phyloP scores from a whole-genome alignment of 2,888 invertebrate species.

The Cancer borealis region DNA sequence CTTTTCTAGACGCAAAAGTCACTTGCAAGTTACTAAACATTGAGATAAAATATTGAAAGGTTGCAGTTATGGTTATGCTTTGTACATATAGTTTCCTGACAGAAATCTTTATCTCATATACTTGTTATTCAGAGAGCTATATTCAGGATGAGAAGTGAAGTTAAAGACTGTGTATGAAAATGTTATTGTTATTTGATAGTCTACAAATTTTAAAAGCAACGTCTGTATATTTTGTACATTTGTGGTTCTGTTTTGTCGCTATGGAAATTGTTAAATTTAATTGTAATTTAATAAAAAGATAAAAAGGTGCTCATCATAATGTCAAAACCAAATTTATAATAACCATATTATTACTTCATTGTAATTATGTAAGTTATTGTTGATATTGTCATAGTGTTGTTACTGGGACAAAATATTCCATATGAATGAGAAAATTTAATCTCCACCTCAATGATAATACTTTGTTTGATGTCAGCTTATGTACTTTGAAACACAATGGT shows the following conservation, averaged over 20 bases:
- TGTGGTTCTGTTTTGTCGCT: neutral
- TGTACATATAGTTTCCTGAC: neutral
- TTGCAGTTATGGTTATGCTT: neutral
- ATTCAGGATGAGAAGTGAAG: neutral
- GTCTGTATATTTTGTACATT: neutral
- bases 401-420: neutral
- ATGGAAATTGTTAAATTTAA: neutral
- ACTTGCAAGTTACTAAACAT: neutral
- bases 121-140: neutral
- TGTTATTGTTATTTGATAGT: neutral
- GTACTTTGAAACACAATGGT: slow-evolving; percentile 5
- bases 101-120: neutral
- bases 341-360: slow-evolving; percentile 24
- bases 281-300: neutral
- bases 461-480: neutral
- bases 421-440: neutral
- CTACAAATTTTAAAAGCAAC: neutral
- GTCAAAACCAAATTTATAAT: neutral
- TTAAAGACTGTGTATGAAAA: neutral
- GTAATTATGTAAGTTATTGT: slow-evolving; percentile 1
- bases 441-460: neutral
- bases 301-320: neutral
- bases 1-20: neutral
- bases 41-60: neutral
- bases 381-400: neutral